Conservation (phyloP, 2,888 invertebrate species). For the Xanthia togata region DNA sequence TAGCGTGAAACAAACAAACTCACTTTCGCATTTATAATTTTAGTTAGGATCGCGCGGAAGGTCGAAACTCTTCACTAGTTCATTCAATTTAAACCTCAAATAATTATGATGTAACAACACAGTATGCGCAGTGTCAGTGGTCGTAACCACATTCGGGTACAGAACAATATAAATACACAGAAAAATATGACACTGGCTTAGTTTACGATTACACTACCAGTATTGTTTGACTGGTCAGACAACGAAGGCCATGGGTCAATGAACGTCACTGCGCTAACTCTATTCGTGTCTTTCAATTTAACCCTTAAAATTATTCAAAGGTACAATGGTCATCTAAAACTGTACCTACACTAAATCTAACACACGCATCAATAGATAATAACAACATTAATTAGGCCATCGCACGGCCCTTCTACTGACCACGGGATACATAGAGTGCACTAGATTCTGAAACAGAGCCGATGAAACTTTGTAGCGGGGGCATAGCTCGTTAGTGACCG, state of each 20-base stretch:
- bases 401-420: constrained; percentile 10
- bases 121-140: not conserved
- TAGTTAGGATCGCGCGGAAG: not conserved
- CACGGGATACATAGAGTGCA: constrained; percentile 23
- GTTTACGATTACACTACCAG: not conserved
- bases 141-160: not conserved
- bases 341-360: not conserved
- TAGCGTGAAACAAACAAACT: no score
- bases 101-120: not conserved
- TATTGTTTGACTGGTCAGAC: not conserved
- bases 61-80: not conserved
- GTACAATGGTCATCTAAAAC: not conserved
- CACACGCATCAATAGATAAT: not conserved
- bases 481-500: constrained; percentile 60
- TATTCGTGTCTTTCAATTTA: not conserved
- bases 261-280: not conserved
- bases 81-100: not conserved
- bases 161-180: no score
- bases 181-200: not conserved
- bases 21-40: no score
- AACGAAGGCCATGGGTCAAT: no score
- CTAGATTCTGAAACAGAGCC: constrained; percentile 54
- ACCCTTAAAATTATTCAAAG: not conserved
- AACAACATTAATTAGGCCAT: constrained; percentile 38
- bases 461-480: constrained; percentile 58